Conservation (phyloP, 2,797 vertebrate genomes). For the Aeoliscus strigatus region DNA sequence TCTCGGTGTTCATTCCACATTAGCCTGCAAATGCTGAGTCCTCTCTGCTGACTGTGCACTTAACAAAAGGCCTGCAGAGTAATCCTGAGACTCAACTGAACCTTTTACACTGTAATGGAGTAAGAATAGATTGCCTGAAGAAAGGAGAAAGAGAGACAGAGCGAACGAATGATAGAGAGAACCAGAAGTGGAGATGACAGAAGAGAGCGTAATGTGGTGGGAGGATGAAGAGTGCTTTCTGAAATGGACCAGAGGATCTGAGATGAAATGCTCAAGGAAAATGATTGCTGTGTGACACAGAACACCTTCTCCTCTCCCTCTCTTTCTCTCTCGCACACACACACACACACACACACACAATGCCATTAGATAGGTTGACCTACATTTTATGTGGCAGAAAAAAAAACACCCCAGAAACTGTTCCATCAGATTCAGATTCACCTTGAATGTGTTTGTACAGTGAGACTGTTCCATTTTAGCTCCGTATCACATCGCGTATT, state of each 20-base stretch:
- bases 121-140: constrained; percentile 21
- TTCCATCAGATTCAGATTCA: constrained; percentile 16
- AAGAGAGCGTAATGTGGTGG: constrained; percentile 1
- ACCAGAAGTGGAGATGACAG: constrained; percentile 1
- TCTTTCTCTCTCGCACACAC: too few relatives aligned
- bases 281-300: constrained; percentile 30
- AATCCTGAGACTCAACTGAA: constrained; percentile 1
- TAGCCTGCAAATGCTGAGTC: constrained; percentile 23
- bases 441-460: constrained; percentile 30
- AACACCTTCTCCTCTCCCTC: constrained; percentile 4
- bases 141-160: constrained; percentile 11
- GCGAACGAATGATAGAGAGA: not conserved
- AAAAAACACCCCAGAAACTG: constrained; percentile 43
- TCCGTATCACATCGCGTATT: too few relatives aligned
- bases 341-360: too few relatives aligned
- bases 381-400: constrained; percentile 47
- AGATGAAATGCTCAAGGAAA: constrained; percentile 33
- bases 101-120: constrained; percentile 25
- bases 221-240: constrained; percentile 33
- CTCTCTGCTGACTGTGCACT: constrained; percentile 38
- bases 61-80: constrained; percentile 4
- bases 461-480: too few relatives aligned
- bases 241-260: constrained; percentile 36
- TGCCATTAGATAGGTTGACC: constrained; percentile 50
- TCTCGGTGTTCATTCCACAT: constrained; percentile 23